phyloP scores from a whole-genome alignment of 2,797 vertebrate genomes.

The Brotula barbata region DNA sequence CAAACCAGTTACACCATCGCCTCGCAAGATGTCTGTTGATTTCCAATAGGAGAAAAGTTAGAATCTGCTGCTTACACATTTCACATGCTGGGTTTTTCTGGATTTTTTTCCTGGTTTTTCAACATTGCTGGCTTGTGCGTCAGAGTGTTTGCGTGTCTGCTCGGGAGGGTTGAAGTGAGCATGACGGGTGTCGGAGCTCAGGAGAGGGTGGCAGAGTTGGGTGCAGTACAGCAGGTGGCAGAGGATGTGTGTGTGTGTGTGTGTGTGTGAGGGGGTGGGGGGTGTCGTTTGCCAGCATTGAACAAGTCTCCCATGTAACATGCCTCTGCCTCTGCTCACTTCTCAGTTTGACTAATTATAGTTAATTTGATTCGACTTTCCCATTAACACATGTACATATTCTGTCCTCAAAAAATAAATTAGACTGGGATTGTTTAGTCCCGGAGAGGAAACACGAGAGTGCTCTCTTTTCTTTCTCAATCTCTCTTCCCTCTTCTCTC shows the following conservation, averaged over 20 bases:
- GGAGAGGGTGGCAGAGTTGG: slow-evolving; percentile 38
- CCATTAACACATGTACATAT: slow-evolving; percentile 85
- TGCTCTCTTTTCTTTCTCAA: slow-evolving; percentile 22
- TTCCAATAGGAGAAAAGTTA: slow-evolving; percentile 72
- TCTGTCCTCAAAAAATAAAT: slow-evolving; percentile 86
- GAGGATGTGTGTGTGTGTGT: slow-evolving; percentile 24
- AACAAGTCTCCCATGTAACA: slow-evolving; percentile 68
- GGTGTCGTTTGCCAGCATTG: slow-evolving; percentile 37
- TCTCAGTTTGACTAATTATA: slow-evolving; percentile 82
- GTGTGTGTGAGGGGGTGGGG: slow-evolving; percentile 4
- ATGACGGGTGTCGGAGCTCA: slow-evolving; percentile 63
- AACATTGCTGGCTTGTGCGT: too few species aligned
- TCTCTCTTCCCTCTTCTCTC: slow-evolving; percentile 1
- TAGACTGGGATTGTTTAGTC: slow-evolving; percentile 86
- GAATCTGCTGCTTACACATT: slow-evolving; percentile 50
- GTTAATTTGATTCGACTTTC: slow-evolving; percentile 83
- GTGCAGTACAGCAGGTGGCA: slow-evolving; percentile 56
- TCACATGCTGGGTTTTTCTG: slow-evolving; percentile 62
- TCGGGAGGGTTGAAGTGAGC: slow-evolving; percentile 66
- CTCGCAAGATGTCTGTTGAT: slow-evolving; percentile 61
- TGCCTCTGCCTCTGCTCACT: slow-evolving; percentile 70
- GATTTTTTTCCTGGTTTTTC: too few species aligned
- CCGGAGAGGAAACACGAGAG: slow-evolving; percentile 77
- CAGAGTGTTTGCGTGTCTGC: slow-evolving; percentile 60
- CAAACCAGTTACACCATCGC: slow-evolving; percentile 62